These are phyloP conservation scores for Drosophila jambulina DNA, from an alignment of 1,140 invertebrate species.

Conservation along the genomic window DNA sequence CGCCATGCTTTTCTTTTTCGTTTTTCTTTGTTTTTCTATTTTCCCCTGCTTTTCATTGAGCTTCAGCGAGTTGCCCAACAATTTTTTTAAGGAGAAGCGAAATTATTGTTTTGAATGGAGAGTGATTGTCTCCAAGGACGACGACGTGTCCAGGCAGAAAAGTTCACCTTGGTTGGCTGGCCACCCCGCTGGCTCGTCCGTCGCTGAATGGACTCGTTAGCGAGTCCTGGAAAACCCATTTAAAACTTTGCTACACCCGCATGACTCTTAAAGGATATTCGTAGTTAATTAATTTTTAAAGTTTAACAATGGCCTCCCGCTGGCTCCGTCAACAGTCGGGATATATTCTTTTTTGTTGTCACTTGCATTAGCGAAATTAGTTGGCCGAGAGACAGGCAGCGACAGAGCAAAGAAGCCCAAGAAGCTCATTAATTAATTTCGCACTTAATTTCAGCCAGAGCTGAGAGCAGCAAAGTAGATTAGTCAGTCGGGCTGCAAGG, in stretches of 20 bases:
- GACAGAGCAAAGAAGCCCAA: constrained; percentile 17
- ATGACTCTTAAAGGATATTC: constrained; percentile 69
- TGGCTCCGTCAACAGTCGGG: constrained; percentile 55
- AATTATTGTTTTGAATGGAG: constrained; percentile 84
- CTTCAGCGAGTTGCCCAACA: constrained; percentile 53
- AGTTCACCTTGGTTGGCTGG: constrained; percentile 41
- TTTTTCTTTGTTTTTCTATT: constrained; percentile 46
- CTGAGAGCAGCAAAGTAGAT: constrained; percentile 9
- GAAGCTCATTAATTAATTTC: constrained; percentile 73
- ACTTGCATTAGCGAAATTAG: constrained; percentile 80
- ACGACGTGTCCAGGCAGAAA: constrained; percentile 64
- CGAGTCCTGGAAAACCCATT: constrained; percentile 59
- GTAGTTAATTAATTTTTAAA: constrained; percentile 83
- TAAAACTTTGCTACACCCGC: constrained; percentile 46
- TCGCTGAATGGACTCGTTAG: constrained; percentile 56
- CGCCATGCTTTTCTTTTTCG: constrained; percentile 2
- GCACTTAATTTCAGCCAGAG: constrained; percentile 57
- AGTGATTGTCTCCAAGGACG: constrained; percentile 84
- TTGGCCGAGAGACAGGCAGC: constrained; percentile 13
- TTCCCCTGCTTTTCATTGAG: constrained; percentile 51
- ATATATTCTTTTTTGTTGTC: constrained; percentile 46
- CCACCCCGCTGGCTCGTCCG: not conserved
- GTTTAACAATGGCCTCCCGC: constrained; percentile 56
- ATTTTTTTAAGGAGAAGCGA: constrained; percentile 61
- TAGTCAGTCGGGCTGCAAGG: constrained; percentile 1